Evolutionary conservation across 2,797 vertebrate species (phyloP).

Genomic region (Leptatherina wallacei): DNA sequence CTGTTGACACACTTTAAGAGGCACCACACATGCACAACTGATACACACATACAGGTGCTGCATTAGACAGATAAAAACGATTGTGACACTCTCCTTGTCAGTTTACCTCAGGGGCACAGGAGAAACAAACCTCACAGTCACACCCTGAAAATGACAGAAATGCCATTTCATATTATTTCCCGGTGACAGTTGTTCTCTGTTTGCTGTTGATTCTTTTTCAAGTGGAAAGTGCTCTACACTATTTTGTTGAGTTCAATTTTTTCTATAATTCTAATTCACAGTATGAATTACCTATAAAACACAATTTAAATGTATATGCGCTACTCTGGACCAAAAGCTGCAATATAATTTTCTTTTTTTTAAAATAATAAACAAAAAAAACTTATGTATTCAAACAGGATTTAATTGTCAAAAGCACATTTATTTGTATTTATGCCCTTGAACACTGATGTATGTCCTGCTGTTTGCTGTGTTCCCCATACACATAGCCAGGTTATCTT

Average conservation of each 20-base stretch:
- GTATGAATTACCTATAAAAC: neutral
- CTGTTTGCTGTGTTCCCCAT: conserved; percentile 39
- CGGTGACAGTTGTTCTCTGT: conserved; percentile 11
- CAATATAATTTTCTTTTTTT: neutral
- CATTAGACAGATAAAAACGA: conserved; percentile 58
- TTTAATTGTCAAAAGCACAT: conserved; percentile 4
- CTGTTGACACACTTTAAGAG: conserved; percentile 66
- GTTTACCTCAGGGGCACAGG: conserved; percentile 37
- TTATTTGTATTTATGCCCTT: neutral
- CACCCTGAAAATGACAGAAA: conserved; percentile 42
- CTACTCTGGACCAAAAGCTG: neutral
- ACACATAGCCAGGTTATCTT: conserved; percentile 68
- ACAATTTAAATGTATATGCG: neutral
- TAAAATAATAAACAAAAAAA: neutral
- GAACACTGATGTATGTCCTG: conserved; percentile 12
- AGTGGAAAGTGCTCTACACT: neutral
- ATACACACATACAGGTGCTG: conserved; percentile 51
- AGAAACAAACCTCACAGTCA: conserved; percentile 49
- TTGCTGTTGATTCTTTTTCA: conserved; percentile 13
- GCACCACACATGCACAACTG: conserved; percentile 38
- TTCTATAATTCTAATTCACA: neutral
- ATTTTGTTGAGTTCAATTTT: neutral
- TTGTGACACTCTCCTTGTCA: conserved; percentile 35
- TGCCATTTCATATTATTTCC: conserved; percentile 32
- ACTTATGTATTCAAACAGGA: neutral